These are phyloP conservation scores for Pristionchus mayeri DNA, from an alignment of 2,888 invertebrate species.

Conservation along the genomic window DNA sequence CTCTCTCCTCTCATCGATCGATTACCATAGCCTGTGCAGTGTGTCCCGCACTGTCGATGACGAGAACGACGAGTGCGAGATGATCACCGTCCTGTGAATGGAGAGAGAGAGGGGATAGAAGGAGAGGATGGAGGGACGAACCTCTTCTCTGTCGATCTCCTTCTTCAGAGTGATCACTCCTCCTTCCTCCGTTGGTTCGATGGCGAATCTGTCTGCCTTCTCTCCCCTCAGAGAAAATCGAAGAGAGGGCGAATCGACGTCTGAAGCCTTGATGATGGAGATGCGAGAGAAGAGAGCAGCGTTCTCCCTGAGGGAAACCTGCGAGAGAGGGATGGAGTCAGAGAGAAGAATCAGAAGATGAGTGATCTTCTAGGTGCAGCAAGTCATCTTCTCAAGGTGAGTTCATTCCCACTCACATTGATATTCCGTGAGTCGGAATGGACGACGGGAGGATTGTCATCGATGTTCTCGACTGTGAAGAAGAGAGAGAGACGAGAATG, in stretches of 20 bases:
- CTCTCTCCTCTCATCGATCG: background rate
- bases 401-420: no score
- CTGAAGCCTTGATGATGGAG: background rate
- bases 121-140: background rate
- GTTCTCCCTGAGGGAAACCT: slow-evolving; percentile 34
- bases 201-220: slow-evolving; percentile 20
- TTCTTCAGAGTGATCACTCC: slow-evolving; percentile 14
- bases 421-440: background rate
- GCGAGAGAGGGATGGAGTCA: background rate
- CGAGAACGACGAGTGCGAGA: slow-evolving; percentile 4
- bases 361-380: no score
- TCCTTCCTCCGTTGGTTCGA: slow-evolving; percentile 27
- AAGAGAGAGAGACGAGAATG: background rate
- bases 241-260: slow-evolving; percentile 1
- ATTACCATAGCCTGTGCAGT: background rate
- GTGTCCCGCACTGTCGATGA: slow-evolving; percentile 18
- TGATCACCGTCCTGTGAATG: slow-evolving; percentile 11
- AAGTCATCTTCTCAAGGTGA: no score
- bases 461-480: background rate
- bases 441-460: slow-evolving; percentile 27
- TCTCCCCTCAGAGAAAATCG: slow-evolving; percentile 2
- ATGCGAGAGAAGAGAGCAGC: slow-evolving; percentile 7
- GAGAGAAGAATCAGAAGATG: background rate
- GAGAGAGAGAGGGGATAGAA: no score
- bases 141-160: slow-evolving; percentile 36